Percentiles rank a stretch among this genome's conserved stretches.
phyloP scores from a whole-genome alignment of 35 echinoderm and acorn worm genomes.

The Hemicentrotus pulcherrimus region DNA sequence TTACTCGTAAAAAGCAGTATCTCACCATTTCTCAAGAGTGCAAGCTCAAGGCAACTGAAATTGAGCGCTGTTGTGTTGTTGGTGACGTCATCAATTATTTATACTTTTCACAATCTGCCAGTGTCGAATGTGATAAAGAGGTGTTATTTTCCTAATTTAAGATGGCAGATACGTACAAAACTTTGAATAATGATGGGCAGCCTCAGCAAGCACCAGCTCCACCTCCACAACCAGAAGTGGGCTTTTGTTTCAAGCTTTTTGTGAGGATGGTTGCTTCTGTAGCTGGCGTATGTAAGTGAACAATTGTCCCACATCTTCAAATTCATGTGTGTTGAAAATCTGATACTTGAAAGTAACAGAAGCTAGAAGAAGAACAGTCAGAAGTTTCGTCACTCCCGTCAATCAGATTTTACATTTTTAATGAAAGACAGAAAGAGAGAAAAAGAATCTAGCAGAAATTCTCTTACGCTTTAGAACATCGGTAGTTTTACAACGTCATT shows the following conservation, averaged over 20 bases:
- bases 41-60: neutral
- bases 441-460: too few species aligned
- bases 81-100: neutral
- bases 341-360: too few species aligned
- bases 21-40: neutral
- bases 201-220: neutral
- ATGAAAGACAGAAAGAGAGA: too few species aligned
- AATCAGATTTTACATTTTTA: too few species aligned
- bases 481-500: too few species aligned
- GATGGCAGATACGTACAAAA: slow-evolving; percentile 29
- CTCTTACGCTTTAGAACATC: too few species aligned
- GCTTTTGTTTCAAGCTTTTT: slow-evolving; percentile 32
- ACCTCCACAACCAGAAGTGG: neutral
- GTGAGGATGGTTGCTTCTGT: slow-evolving; percentile 22
- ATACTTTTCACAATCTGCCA: neutral
- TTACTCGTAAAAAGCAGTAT: neutral
- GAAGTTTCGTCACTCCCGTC: too few species aligned
- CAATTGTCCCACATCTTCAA: neutral
- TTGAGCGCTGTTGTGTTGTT: neutral
- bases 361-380: too few species aligned
- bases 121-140: neutral
- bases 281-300: slow-evolving; percentile 10
- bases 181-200: neutral
- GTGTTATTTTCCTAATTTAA: neutral
- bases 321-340: neutral